A percentile compares a stretch with the other conserved stretches of the same genome.
phyloP scores from a whole-genome alignment of 2,797 vertebrate species.

The Enteromius anoplus region DNA sequence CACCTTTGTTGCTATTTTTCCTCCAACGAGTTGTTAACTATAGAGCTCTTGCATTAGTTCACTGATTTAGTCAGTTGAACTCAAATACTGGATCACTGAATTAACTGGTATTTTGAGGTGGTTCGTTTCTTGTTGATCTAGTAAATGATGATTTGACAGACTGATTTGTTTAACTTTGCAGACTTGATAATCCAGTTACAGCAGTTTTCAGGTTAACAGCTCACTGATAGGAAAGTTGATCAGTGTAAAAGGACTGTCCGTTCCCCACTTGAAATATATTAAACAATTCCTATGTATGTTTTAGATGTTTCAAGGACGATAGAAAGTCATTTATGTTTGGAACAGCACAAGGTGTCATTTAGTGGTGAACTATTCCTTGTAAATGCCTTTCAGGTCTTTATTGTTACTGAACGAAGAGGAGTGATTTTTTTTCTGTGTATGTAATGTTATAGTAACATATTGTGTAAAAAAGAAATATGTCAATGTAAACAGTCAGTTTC shows the following conservation, averaged over 20 bases:
- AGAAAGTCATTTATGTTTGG: not conserved
- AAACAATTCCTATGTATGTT: not conserved
- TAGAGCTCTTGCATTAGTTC: not conserved
- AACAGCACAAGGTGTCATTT: not conserved
- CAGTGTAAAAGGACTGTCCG: not conserved
- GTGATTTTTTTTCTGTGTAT: not conserved
- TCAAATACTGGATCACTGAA: not conserved
- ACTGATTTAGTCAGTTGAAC: not conserved
- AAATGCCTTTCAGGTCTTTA: constrained; percentile 14
- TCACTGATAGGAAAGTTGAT: not conserved
- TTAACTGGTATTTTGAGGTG: not conserved
- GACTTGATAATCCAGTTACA: not conserved
- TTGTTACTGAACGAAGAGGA: constrained; percentile 7
- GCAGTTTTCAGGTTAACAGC: not conserved
- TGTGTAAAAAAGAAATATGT: constrained; percentile 12
- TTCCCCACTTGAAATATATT: not conserved
- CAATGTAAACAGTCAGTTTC: constrained; percentile 9
- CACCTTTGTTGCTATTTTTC: not conserved
- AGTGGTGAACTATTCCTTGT: not conserved
- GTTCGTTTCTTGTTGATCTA: not conserved
- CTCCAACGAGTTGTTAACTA: not conserved
- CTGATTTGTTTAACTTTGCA: not conserved
- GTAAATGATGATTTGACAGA: not conserved
- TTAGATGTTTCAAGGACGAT: not conserved
- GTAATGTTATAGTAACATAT: constrained; percentile 16